Conservation (phyloP, 2,797 vertebrate genomes). For the Picus viridis region DNA sequence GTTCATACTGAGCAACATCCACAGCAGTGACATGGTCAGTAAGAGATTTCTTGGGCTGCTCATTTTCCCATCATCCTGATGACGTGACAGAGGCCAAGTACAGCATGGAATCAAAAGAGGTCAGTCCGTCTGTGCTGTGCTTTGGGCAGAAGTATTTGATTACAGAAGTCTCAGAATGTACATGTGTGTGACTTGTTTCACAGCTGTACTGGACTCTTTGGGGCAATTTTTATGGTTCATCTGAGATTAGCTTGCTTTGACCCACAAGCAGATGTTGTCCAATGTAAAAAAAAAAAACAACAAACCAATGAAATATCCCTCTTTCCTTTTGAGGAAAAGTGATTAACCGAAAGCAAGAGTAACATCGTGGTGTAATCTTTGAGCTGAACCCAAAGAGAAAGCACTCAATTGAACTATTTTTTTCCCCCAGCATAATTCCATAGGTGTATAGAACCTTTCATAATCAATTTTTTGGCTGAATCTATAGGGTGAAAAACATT, state of each 20-base stretch:
- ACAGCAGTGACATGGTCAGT: background rate
- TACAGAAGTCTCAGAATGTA: background rate
- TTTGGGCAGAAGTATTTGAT: background rate
- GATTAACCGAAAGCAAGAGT: background rate
- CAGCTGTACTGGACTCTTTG: background rate
- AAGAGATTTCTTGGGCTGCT: background rate
- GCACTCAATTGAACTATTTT: fast-evolving
- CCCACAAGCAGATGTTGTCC: background rate
- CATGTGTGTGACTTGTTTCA: background rate
- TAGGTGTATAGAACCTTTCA: background rate
- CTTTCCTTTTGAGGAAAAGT: background rate
- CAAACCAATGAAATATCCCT: no score
- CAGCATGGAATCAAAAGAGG: background rate
- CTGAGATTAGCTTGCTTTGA: background rate
- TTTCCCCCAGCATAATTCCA: background rate
- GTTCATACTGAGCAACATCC: background rate
- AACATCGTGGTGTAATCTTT: background rate
- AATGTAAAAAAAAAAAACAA: background rate
- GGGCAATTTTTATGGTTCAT: background rate
- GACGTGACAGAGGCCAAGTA: background rate
- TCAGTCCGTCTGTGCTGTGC: background rate
- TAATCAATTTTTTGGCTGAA: background rate
- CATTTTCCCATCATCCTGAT: background rate
- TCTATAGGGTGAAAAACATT: background rate
- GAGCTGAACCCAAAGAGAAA: background rate